A percentile compares a stretch with the other conserved stretches of the same genome.
Evolutionary conservation across 2,113 vertebrate genomes (phyloP).

Genomic region (Eclectus roratus): DNA sequence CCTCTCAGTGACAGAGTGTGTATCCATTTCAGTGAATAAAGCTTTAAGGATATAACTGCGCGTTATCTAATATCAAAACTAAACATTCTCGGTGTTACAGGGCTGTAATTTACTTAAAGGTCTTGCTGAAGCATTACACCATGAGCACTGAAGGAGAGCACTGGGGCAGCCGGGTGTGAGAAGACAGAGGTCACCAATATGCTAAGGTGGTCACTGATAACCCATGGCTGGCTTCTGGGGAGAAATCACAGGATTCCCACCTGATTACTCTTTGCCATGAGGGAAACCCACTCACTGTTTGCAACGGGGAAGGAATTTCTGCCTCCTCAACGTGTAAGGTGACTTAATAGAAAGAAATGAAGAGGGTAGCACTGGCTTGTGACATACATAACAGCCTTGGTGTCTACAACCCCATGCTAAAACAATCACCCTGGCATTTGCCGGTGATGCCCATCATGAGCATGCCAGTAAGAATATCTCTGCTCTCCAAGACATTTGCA

Average conservation of each 20-base stretch:
- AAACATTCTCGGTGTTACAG: not conserved
- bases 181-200: not conserved
- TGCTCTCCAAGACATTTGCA: not conserved
- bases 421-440: accelerated
- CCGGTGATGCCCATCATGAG: not conserved
- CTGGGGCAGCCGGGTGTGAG: not conserved
- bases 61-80: not conserved
- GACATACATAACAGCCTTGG: not conserved
- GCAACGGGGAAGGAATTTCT: not conserved
- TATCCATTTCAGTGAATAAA: not conserved
- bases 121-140: not conserved
- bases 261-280: accelerated
- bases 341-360: not conserved
- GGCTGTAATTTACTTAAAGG: not conserved
- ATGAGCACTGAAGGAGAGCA: not conserved
- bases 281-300: not conserved
- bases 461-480: not conserved
- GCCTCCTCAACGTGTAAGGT: not conserved
- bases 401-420: not conserved
- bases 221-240: not conserved
- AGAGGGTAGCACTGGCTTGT: not conserved
- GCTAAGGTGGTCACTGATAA: not conserved
- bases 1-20: not conserved
- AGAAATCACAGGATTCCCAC: not conserved
- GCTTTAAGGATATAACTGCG: not conserved